Conservation (phyloP, 2,797 vertebrate genomes). For the Peromyscus nudipes region DNA sequence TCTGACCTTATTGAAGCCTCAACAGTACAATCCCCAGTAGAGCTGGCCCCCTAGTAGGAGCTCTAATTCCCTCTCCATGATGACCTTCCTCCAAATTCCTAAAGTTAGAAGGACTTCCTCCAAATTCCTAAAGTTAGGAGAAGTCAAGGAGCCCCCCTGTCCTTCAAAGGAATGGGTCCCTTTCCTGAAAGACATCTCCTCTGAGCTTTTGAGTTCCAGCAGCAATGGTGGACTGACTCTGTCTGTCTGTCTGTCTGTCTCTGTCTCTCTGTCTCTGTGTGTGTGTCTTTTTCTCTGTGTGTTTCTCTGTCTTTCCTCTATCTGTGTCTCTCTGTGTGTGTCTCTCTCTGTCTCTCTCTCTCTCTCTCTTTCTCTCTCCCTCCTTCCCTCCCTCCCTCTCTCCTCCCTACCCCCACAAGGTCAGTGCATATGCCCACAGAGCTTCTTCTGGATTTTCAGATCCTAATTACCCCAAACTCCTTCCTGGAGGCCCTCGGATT, state of each 20-base stretch:
- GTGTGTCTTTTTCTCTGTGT: too few relatives aligned
- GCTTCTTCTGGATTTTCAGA: background rate
- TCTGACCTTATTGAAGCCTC: background rate
- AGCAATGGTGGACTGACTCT: background rate
- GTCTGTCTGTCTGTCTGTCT: background rate
- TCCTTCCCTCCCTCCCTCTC: fast-evolving
- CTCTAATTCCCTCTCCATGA: background rate
- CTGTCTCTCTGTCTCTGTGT: background rate
- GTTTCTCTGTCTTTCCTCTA: background rate
- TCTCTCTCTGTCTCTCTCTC: too few relatives aligned
- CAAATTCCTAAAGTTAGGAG: background rate
- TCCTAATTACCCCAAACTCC: background rate
- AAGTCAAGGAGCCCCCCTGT: background rate
- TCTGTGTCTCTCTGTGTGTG: background rate
- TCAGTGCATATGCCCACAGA: background rate
- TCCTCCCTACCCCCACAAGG: background rate
- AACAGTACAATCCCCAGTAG: background rate
- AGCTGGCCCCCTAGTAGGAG: background rate
- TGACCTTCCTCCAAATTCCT: background rate
- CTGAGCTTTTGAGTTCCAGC: background rate
- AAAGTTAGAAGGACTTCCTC: background rate
- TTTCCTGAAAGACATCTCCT: background rate
- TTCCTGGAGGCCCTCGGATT: background rate
- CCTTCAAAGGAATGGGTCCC: background rate
- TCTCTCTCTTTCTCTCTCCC: background rate